Conservation (phyloP, 2,113 vertebrate genomes). For the Sinocyclocheilus maitianheensis region DNA sequence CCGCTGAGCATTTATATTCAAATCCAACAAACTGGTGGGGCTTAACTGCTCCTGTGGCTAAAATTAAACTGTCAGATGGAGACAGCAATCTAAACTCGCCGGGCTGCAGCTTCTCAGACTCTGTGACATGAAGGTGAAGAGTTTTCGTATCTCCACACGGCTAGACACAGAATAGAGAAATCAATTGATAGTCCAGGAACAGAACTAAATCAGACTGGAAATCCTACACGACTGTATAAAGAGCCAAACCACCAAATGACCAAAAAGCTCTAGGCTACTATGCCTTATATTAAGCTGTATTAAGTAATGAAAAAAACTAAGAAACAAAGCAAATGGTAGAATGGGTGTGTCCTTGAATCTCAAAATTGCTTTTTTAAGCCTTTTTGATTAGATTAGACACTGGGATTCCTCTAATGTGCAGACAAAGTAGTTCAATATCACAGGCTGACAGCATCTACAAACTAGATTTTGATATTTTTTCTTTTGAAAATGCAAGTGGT, state of each 20-base stretch:
- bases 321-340: neutral
- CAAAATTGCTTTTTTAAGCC: neutral
- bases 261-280: neutral
- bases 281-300: neutral
- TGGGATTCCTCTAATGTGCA: neutral
- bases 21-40: conserved; percentile 42
- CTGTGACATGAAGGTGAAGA: conserved; percentile 5
- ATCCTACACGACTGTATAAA: neutral
- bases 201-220: neutral
- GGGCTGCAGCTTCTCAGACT: conserved; percentile 18
- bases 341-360: neutral
- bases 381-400: neutral
- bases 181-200: neutral
- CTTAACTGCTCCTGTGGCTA: conserved; percentile 46
- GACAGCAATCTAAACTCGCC: conserved; percentile 4
- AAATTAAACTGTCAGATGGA: conserved; percentile 50
- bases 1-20: conserved; percentile 30
- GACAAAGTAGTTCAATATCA: neutral
- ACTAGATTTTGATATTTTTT: neutral
- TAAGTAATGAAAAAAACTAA: neutral
- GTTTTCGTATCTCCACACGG: neutral
- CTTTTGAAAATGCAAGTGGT: neutral
- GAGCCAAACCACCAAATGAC: neutral
- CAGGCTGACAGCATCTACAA: neutral
- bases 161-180: conserved; percentile 1